These are phyloP conservation scores for Syrista parreyssii DNA, from an alignment of 2,888 invertebrate species.

Conservation along the genomic window DNA sequence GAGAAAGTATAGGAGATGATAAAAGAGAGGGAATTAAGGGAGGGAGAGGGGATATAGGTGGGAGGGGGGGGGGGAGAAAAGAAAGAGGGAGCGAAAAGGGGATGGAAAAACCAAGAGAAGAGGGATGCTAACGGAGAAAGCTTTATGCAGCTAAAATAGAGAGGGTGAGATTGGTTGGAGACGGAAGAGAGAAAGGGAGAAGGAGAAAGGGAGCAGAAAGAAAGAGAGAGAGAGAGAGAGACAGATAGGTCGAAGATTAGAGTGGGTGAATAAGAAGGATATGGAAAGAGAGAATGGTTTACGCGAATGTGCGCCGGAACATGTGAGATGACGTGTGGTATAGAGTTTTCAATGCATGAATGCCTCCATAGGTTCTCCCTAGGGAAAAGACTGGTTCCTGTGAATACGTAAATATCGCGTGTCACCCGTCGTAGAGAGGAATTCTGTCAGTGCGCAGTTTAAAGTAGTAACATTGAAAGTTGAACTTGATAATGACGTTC, in stretches of 20 bases:
- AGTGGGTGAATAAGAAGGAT: conserved; percentile 22
- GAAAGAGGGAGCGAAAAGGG: conserved; percentile 21
- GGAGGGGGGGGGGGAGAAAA: conserved; percentile 18
- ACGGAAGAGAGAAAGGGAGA: conserved; percentile 15
- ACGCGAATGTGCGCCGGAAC: conserved; percentile 53
- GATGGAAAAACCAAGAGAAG: neutral
- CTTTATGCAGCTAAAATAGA: conserved; percentile 19
- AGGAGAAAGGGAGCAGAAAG: conserved; percentile 26
- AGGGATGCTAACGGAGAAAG: conserved; percentile 10
- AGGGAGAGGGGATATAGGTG: conserved; percentile 23
- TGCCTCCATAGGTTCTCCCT: conserved; percentile 46
- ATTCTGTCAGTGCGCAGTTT: conserved; percentile 1
- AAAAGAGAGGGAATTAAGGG: conserved; percentile 29
- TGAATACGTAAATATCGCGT: conserved; percentile 45
- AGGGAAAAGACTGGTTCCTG: conserved; percentile 28
- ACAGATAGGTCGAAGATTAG: neutral
- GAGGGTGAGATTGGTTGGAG: conserved; percentile 16
- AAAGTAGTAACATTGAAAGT: no score
- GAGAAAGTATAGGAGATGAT: neutral
- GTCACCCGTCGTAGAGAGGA: conserved; percentile 12
- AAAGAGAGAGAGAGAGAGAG: conserved; percentile 23
- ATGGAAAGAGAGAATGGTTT: conserved; percentile 50
- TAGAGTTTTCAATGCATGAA: conserved; percentile 56
- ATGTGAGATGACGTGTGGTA: conserved; percentile 60
- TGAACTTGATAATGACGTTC: no score